Evolutionary conservation across 1,140 invertebrate genomes (phyloP), one percentile per base, ranked within the genome.

Genomic region (Rhopalosiphum maidis): DNA sequence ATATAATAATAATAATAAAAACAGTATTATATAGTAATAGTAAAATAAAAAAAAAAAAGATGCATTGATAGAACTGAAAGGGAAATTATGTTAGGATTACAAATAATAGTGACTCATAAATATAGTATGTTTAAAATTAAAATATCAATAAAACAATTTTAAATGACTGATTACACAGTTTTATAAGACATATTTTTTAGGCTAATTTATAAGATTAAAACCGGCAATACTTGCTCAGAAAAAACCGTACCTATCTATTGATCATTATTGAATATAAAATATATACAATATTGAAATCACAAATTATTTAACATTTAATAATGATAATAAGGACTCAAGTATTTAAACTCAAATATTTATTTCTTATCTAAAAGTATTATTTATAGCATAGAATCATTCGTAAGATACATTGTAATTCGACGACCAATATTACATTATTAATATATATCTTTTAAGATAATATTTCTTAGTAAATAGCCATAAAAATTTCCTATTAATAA

Each of bases 11-110:
- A 85, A 91, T 77, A 43, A 83, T 92, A 92, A 41, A 37, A 55
- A 89, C 88, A 89, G 6, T 41, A 89, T 4, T 87, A 82, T 82
- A 82, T 86, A 83, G 46, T 87, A 89, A 55, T 89, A 55, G 11
- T 18, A 51, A 51, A 18, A 89, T 55, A 55, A 35, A 25, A 25
- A 41, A 89, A 88, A 54, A 37, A 55, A 30, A 41, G 6, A 41
- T 48, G 2, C 6, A n/a, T 8, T 7, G 51, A 48, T 23, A 89
- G 11, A 55, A 41, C n/a, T 89, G 46, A 89, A 89, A 41, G n/a
- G n/a, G 23, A 55, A 89, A 35, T 30, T 87, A 51, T 35, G 85
- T n/a, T 48, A 48, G 23, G 21, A 46, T 46, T 87, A n/a, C 23
- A 86, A 86, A 86, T 86, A 43, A 51, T 77, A 83, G 9, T 85